Evolutionary conservation across 2,797 vertebrate genomes (phyloP), one percentile per base, ranked within the genome.

Genomic region (Sebastes vulpes): DNA sequence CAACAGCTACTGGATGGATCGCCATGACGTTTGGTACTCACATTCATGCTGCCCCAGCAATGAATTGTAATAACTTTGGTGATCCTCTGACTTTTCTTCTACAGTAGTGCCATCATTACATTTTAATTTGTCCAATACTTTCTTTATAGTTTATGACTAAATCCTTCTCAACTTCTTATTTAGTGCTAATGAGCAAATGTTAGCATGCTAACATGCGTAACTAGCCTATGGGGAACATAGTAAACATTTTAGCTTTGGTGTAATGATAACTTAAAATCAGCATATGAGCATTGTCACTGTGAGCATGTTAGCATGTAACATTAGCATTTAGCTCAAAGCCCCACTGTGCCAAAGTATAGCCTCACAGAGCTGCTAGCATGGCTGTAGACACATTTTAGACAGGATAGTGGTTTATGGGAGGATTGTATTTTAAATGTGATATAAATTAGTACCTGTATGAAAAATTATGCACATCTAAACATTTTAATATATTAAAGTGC

Each of bases 31-130:
- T 46, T 46, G 5, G 12, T 46, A 46, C 0, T 0, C 38, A 46
- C 14, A 46, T 46, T 46, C 38, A 46, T 42, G 38, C 4, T 0
- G 32, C 32, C 32, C 32, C 0, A 0, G 32, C 0, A 35, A 35
- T 35, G 32, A 12, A 35, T 35, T 35, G 32, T 2, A 12, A 35
- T 35, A 35, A 35, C 32, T 35, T 35, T 12, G 32, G 2, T 35
- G 32, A 35, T 35, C 32, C 0, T 35, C 32, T 35, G 32, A 35
- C 32, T 35, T 35, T 35, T 35, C 32, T 42, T 42, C 38, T 42
- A 16, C 38, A 16, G 38, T 16, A 16, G 35, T 14, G 5, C 12
- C 35, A 38, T 38, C 12, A 42, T 18, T 46, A 0, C 0, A 46
- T 46, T n/a, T 48, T 7, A 48, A 48, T 18, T 18, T 48, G 46